These are phyloP conservation scores for Galerucella nymphaeae DNA, from an alignment of 2,888 invertebrate species.

Conservation along the genomic window DNA sequence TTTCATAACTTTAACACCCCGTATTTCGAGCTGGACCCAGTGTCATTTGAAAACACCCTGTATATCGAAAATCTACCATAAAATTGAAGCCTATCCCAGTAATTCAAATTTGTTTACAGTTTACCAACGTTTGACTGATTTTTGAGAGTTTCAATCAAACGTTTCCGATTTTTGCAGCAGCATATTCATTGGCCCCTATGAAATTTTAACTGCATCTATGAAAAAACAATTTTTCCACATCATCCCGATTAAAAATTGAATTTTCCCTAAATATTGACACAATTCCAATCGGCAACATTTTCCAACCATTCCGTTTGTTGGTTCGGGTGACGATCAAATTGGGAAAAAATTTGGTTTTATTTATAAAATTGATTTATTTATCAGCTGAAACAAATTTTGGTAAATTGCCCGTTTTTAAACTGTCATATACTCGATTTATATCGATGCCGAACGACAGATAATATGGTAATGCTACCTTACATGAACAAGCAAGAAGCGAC, in stretches of 20 bases:
- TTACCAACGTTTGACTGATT: neutral
- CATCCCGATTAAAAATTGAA: neutral
- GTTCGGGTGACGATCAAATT: neutral
- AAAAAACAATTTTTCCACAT: conserved; percentile 1
- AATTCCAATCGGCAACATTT: neutral
- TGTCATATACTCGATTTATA: no score
- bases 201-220: neutral
- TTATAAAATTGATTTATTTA: neutral
- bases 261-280: neutral
- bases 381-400: no score
- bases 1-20: no score
- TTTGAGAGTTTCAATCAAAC: neutral
- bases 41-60: no score
- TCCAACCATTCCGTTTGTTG: neutral
- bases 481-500: no score
- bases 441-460: no score
- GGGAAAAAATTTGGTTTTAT: neutral
- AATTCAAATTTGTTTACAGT: neutral
- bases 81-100: no score
- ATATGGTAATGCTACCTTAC: no score
- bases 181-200: neutral
- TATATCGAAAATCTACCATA: no score
- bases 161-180: neutral
- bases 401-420: no score
- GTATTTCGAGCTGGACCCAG: no score